Percentiles rank a stretch among this genome's conserved stretches.
These are phyloP conservation scores for Octodon degus DNA, from an alignment of 2,113 vertebrate genomes.

Conservation along the genomic window DNA sequence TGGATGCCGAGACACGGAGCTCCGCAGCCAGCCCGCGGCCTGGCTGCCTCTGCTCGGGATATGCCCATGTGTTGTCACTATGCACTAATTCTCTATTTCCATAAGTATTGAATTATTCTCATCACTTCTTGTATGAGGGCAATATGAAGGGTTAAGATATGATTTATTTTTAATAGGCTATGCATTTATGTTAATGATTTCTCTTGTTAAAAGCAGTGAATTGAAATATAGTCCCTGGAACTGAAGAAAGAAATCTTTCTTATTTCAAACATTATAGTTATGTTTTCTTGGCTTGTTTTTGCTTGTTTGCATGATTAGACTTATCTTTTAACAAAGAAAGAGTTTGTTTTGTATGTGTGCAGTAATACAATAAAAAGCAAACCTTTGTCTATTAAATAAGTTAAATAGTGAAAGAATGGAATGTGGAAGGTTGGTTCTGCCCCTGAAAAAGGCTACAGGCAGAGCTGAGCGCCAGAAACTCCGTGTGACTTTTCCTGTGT, in stretches of 20 bases:
- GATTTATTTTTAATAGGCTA: background rate
- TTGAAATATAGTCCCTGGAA: background rate
- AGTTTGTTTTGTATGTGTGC: background rate
- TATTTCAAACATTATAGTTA: background rate
- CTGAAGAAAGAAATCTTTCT: background rate
- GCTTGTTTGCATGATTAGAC: background rate
- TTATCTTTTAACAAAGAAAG: background rate
- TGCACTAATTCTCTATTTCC: background rate
- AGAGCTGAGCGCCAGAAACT: background rate
- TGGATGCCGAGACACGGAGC: background rate
- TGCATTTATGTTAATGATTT: background rate
- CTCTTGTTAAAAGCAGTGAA: background rate
- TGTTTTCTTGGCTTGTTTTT: background rate
- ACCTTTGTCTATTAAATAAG: background rate
- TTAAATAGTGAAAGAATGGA: background rate
- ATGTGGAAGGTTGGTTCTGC: background rate
- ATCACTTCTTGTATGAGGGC: background rate
- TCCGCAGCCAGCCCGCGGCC: background rate
- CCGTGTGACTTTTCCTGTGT: slow-evolving; percentile 16
- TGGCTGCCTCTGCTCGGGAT: background rate
- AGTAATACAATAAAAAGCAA: background rate
- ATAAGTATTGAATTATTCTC: background rate
- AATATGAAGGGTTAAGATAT: background rate
- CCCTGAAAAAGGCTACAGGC: background rate
- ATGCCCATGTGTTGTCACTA: too few relatives aligned